A percentile compares a stretch with the other conserved stretches of the same genome.
These are phyloP conservation scores for Trachemys scripta DNA, from an alignment of 2,113 vertebrate species.

Conservation along the genomic window DNA sequence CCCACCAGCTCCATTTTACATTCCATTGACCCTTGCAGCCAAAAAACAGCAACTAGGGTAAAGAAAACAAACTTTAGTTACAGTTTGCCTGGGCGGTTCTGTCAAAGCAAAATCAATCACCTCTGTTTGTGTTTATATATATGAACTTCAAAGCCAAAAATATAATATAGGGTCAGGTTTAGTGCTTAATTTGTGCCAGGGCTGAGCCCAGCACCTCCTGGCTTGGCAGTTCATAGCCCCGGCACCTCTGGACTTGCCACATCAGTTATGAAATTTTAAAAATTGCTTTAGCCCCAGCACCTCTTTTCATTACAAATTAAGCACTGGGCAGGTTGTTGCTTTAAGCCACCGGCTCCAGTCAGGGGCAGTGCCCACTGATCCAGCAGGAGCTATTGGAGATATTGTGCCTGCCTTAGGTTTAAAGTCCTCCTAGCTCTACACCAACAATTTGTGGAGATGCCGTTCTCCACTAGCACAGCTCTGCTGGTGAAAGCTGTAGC, in stretches of 20 bases:
- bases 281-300: too few relatives aligned
- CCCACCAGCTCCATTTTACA: neutral
- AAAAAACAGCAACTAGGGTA: neutral
- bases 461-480: fast-evolving
- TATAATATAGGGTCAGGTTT: neutral
- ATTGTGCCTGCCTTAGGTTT: neutral
- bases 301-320: too few relatives aligned
- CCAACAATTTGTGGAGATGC: neutral
- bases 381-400: neutral
- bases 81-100: neutral
- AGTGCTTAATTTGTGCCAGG: too few relatives aligned
- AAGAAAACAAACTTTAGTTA: neutral
- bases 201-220: too few relatives aligned
- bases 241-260: too few relatives aligned
- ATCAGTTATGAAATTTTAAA: too few relatives aligned
- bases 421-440: too few relatives aligned
- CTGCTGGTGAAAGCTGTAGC: neutral
- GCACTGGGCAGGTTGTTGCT: too few relatives aligned
- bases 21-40: neutral
- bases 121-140: neutral
- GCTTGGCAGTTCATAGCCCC: too few relatives aligned
- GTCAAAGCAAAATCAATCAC: neutral
- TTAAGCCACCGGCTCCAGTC: neutral
- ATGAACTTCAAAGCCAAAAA: neutral
- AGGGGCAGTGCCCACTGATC: neutral